These are phyloP conservation scores for Drosophila gaucha DNA, from an alignment of 2,888 invertebrate genomes.

Conservation along the genomic window DNA sequence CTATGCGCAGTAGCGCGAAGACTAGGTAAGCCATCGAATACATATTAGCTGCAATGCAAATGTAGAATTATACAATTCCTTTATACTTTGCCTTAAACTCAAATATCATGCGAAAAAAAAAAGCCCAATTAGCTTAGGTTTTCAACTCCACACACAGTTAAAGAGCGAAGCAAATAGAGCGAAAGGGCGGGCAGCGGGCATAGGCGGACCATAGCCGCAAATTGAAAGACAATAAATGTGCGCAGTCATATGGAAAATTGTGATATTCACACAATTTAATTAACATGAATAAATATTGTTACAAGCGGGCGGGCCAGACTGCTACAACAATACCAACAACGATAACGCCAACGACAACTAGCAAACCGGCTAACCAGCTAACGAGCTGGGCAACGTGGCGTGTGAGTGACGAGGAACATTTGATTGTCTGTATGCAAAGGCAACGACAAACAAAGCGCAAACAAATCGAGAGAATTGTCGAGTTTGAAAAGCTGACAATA, in stretches of 20 bases:
- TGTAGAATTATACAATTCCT: background rate
- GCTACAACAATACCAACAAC: constrained; percentile 17
- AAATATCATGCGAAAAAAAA: background rate
- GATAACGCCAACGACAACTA: constrained; percentile 21
- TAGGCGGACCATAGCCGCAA: constrained; percentile 66
- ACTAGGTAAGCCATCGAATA: constrained; percentile 33
- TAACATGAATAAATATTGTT: constrained; percentile 84
- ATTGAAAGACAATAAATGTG: constrained; percentile 83
- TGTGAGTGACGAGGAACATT: constrained; percentile 69
- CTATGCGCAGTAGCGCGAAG: too few species aligned
- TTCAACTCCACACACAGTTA: background rate
- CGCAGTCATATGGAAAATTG: constrained; percentile 83
- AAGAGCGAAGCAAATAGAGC: background rate
- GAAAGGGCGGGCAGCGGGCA: background rate
- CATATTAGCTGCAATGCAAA: background rate
- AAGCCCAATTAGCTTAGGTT: background rate
- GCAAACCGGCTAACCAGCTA: constrained; percentile 57
- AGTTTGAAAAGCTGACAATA: constrained; percentile 42
- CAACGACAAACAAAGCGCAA: constrained; percentile 69
- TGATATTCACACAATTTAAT: constrained; percentile 85
- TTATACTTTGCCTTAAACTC: background rate
- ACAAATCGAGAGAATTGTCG: constrained; percentile 65
- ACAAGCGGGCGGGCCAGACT: constrained; percentile 66
- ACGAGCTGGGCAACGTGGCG: constrained; percentile 75
- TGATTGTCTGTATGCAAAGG: constrained; percentile 70